Evolutionary conservation across 2,113 vertebrate genomes (phyloP).

Genomic region (Solea solea): DNA sequence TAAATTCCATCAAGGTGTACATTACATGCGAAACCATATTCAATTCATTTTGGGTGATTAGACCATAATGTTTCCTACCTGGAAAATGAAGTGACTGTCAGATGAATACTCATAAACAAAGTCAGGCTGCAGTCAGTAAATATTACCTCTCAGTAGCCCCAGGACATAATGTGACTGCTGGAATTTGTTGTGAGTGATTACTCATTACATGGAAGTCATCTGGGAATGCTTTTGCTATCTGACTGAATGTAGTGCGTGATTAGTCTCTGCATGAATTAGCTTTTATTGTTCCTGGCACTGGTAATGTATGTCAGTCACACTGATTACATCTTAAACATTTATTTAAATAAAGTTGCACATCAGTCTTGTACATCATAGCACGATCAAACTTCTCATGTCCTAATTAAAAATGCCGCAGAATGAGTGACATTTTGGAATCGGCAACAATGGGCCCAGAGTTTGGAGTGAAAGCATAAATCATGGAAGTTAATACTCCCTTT

Average conservation of each 20-base stretch:
- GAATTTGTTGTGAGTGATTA: background rate
- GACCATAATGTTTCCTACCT: background rate
- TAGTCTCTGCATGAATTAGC: background rate
- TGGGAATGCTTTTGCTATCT: constrained; percentile 12
- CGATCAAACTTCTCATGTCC: constrained; percentile 37
- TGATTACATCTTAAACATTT: constrained; percentile 30
- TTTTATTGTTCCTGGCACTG: constrained; percentile 21
- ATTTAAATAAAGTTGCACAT: constrained; percentile 25
- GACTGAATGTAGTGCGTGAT: constrained; percentile 15
- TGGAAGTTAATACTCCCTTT: constrained; percentile 67
- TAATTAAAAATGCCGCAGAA: constrained; percentile 28
- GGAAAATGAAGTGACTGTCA: background rate
- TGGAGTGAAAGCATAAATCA: constrained; percentile 52
- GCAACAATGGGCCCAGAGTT: constrained; percentile 10
- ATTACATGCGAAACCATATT: background rate
- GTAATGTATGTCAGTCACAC: constrained; percentile 24
- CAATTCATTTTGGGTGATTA: background rate
- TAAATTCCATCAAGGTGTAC: too few species aligned
- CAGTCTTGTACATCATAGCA: background rate
- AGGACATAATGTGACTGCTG: background rate
- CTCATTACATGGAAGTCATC: constrained; percentile 9
- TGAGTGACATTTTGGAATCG: constrained; percentile 63
- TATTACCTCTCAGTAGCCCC: background rate
- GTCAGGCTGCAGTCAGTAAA: background rate
- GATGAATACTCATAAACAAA: background rate